These are phyloP conservation scores for Eupelmus urozonus DNA, from an alignment of 2,888 invertebrate genomes.

Conservation along the genomic window DNA sequence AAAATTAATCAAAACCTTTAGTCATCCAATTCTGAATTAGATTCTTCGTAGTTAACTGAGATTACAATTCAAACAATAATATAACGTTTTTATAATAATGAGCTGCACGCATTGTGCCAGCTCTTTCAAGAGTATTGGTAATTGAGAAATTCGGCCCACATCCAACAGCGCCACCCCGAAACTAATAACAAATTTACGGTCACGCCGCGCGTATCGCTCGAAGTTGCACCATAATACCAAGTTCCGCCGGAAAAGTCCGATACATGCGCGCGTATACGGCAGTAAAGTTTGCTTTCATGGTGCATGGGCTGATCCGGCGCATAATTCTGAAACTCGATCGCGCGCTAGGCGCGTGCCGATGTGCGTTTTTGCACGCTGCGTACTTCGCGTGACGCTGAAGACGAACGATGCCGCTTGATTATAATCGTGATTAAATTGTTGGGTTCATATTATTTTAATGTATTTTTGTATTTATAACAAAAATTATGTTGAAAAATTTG, in stretches of 20 bases:
- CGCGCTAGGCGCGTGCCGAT: not conserved
- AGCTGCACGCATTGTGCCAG: not conserved
- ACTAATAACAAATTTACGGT: slow-evolving; percentile 58
- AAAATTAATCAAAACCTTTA: no score
- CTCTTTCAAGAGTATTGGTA: slow-evolving; percentile 17
- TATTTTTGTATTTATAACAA: no score
- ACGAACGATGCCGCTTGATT: not conserved
- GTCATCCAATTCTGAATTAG: no score
- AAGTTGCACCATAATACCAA: slow-evolving; percentile 56
- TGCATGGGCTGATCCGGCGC: slow-evolving; percentile 27
- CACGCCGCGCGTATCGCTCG: slow-evolving; percentile 44
- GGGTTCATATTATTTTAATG: no score
- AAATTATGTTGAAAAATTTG: no score
- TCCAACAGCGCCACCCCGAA: slow-evolving; percentile 28
- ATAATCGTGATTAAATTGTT: no score
- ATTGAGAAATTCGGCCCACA: slow-evolving; percentile 49
- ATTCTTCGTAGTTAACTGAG: no score
- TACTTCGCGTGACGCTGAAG: not conserved
- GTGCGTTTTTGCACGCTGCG: not conserved
- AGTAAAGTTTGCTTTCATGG: slow-evolving; percentile 40
- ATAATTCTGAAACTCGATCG: slow-evolving; percentile 51
- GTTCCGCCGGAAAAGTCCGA: slow-evolving; percentile 48
- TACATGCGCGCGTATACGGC: slow-evolving; percentile 19
- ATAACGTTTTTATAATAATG: no score
- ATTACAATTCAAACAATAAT: no score